Percentiles rank a stretch among this genome's conserved stretches.
Conservation (phyloP, 1,140 invertebrate species). For the Calephelis nemesis region DNA sequence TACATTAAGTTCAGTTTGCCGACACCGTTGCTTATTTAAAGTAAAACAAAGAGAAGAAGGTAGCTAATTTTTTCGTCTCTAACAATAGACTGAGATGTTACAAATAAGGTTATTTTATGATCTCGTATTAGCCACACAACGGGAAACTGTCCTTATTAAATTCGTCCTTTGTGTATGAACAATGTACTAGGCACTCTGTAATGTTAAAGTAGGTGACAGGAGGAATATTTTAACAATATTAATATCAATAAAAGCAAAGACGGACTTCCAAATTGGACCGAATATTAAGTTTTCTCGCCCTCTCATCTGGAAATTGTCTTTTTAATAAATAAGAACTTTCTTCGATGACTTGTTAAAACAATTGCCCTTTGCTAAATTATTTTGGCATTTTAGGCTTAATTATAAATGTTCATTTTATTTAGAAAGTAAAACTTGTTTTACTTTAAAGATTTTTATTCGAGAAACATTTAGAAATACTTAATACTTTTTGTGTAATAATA, state of each 20-base stretch:
- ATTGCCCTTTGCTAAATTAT: constrained; percentile 8
- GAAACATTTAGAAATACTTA: too few species aligned
- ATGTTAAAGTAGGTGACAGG: neutral
- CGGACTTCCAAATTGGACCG: constrained; percentile 1
- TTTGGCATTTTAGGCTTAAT: neutral
- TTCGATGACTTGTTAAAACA: neutral
- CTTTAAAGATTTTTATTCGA: too few species aligned
- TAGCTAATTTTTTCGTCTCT: too few species aligned
- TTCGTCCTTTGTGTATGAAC: neutral
- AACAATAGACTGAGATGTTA: too few species aligned
- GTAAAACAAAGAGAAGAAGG: too few species aligned
- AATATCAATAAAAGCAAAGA: neutral
- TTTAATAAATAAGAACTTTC: constrained; percentile 11
- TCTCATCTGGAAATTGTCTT: constrained; percentile 6
- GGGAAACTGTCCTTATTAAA: neutral
- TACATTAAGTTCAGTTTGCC: too few species aligned
- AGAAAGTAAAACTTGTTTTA: neutral
- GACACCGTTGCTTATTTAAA: too few species aligned
- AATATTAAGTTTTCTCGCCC: constrained; percentile 8
- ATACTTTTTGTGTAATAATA: too few species aligned
- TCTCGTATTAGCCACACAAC: neutral
- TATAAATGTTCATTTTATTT: neutral
- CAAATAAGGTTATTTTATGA: too few species aligned
- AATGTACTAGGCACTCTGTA: neutral
- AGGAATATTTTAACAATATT: neutral